phyloP scores from a whole-genome alignment of 1,140 invertebrate genomes.

The Anadara kagoshimensis region DNA sequence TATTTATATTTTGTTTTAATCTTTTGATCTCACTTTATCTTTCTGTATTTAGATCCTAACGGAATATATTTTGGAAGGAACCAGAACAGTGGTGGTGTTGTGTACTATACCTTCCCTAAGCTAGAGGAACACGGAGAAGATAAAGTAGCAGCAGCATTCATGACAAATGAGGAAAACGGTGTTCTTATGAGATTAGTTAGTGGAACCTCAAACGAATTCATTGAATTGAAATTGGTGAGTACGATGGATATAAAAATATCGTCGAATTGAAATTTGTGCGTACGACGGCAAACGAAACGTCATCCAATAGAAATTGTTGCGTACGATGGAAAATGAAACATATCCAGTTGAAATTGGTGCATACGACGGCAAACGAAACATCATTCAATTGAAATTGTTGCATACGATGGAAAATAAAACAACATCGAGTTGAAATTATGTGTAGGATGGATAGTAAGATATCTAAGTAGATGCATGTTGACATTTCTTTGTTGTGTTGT shows the following conservation, averaged over 20 bases:
- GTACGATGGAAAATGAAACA: too few species aligned
- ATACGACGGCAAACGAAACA: neutral
- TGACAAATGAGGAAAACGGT: constrained; percentile 62
- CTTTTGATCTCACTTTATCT: neutral
- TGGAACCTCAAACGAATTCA: constrained; percentile 52
- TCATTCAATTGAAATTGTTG: neutral
- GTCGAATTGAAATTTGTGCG: too few species aligned
- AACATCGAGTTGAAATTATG: neutral
- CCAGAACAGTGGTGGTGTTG: constrained; percentile 43
- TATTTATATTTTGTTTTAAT: too few species aligned
- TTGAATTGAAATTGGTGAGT: constrained; percentile 64
- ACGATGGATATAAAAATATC: too few species aligned
- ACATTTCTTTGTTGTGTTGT: too few species aligned
- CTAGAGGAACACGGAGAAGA: constrained; percentile 39
- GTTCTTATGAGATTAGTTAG: constrained; percentile 55
- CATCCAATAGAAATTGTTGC: too few species aligned
- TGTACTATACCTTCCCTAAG: constrained; percentile 46
- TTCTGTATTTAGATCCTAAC: constrained; percentile 52
- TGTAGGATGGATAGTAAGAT: neutral
- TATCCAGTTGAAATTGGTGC: too few species aligned
- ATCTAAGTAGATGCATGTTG: too few species aligned
- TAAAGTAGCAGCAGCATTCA: constrained; percentile 65
- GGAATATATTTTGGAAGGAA: constrained; percentile 52
- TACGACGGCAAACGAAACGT: too few species aligned
- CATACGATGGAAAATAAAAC: neutral